Evolutionary conservation across 2,797 vertebrate genomes (phyloP), one percentile per base, ranked within the genome.

Genomic region (Lycodopsis pacificus): DNA sequence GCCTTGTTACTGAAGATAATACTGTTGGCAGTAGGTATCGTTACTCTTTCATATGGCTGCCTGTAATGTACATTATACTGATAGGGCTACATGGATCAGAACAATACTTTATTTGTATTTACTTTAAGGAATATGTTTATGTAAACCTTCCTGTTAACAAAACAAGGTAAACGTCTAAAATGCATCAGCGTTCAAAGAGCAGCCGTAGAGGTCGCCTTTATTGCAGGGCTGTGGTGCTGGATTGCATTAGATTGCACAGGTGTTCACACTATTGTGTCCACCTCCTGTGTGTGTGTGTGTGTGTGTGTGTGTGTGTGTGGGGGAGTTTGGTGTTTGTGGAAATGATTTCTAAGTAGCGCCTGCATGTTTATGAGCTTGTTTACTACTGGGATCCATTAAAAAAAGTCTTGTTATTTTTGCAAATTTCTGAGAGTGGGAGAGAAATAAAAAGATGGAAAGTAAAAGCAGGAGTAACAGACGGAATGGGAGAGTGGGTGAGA

Each of bases 231-330:
- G 27, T 36, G 25, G 77, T 36, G 19, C 73, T 30, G 81, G 88
- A 90, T 93, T 92, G 89, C 91, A 78, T 69, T 81, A 63, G 89
- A 91, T 91, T 92, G 86, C 87, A 76, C 86, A 93, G 90, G 90
- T 93, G 81, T 85, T 86, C 68, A 40, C 36, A 36, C 57, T 77
- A 67, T 72, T 85, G 59, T 80, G 86, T 89, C 86, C 88, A 78
- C 59, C 72, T 64, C 72, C 40, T 54, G n/a, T 81, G 36, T 69
- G 53, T 59, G 69, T 57, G 10, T 76, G n/a, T 69, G 57, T 56
- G 69, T 57, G 10, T 76, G n/a, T 79, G 51, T 61, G 17, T 68
- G 56, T 64, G 46, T 57, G 68, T 3, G 62, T 7, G 58, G 22
- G 71, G 66, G 64, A 59, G 68, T 64, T 71, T 65, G 22, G 54